Base-by-base conservation (phyloP, 1,140 invertebrate genomes). In the Solen grandis region DNA sequence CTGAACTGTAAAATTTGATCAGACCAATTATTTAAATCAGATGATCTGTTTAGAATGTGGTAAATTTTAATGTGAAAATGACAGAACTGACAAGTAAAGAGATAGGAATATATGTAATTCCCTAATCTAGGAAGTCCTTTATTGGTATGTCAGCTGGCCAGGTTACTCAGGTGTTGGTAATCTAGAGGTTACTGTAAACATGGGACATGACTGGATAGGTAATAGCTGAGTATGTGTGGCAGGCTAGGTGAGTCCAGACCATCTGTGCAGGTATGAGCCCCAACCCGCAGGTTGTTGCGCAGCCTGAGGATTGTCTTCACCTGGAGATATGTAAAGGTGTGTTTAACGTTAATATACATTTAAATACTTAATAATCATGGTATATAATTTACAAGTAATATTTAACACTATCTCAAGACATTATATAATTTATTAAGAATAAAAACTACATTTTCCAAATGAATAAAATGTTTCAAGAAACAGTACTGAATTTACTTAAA, bases 201-300 rank as follows among this genome's bases (percentile, higher is more conserved):
- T n/a, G n/a, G n/a, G n/a, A n/a, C n/a, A n/a, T n/a, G n/a, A n/a
- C n/a, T n/a, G n/a, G n/a, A n/a, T n/a, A n/a, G n/a, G n/a, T n/a
- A n/a, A n/a, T n/a, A n/a, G n/a, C n/a, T n/a, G n/a, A n/a, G n/a
- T n/a, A n/a, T n/a, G n/a, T n/a, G n/a, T 22, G 8, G 55, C 33
- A 19, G 19, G n/a, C 57, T 72, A 80, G 8, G 68, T 80, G 13
- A 80, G 77, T 19, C 77, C 77, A 54, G 77, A 80, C 77, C 77
- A 80, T 52, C 77, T 35, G 36, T 80, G 77, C 33, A 80, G 77
- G 35, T 80, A 80, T 27, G 77, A 70, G 5, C 77, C 77, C 77
- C 77, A 80, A 22, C 77, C 77, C 25, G 3, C 10, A n/a, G 57
- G 33, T 36, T 63, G 59, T 25, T 52, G 57, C 1, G n/a, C 41